phyloP scores from a whole-genome alignment of 2,113 vertebrate genomes.

The zebrafish (Danio rerio) region DNA sequence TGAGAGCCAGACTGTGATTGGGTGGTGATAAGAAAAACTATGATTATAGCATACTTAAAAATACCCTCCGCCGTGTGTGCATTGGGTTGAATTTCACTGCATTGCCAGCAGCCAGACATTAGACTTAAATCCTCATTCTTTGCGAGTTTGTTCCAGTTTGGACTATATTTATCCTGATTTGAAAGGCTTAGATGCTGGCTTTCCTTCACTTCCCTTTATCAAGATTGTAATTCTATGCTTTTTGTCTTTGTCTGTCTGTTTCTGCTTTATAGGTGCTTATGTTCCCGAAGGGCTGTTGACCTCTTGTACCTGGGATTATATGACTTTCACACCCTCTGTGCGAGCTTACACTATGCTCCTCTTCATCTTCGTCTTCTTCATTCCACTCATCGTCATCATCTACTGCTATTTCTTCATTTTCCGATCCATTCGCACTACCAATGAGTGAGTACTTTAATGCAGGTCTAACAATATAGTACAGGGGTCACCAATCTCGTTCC shows the following conservation, averaged over 20 bases:
- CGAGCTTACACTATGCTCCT: conserved; percentile 95
- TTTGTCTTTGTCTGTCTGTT: not conserved
- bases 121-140: not conserved
- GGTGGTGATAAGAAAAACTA: not conserved
- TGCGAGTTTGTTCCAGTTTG: not conserved
- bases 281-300: conserved; percentile 93
- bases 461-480: no score
- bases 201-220: not conserved
- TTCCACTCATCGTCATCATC: conserved; percentile 89
- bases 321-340: conserved; percentile 89
- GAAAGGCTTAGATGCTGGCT: conserved; percentile 11
- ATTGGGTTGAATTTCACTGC: conserved; percentile 3
- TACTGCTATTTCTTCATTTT: conserved; percentile 95
- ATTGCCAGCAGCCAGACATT: conserved; percentile 3
- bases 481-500: no score
- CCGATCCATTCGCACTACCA: conserved; percentile 86
- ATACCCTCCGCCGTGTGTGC: conserved; percentile 20
- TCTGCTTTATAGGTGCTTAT: conserved; percentile 82
- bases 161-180: not conserved
- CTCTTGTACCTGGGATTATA: conserved; percentile 97
- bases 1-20: not conserved
- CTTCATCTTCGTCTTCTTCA: conserved; percentile 93
- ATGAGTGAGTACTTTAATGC: conserved; percentile 72
- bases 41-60: not conserved
- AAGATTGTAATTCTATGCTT: not conserved